phyloP scores from a whole-genome alignment of 2,888 invertebrate species.

The Diloba caeruleocephala region DNA sequence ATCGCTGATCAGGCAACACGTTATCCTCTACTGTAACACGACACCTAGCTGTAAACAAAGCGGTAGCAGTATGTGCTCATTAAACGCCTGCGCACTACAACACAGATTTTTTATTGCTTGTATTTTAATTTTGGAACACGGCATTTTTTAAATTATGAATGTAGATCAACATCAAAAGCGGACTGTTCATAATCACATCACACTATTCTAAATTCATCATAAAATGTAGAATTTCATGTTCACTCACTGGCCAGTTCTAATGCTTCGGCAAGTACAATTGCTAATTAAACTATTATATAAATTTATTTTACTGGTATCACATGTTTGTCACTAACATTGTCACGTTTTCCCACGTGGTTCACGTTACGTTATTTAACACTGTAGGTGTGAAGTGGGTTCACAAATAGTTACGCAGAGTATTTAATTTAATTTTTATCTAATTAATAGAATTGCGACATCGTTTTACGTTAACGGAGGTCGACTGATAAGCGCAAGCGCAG shows the following conservation, averaged over 20 bases:
- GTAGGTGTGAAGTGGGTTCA: conserved; percentile 28
- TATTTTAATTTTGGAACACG: conserved; percentile 29
- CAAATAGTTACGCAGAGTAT: conserved; percentile 32
- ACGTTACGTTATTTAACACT: conserved; percentile 31
- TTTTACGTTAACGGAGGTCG: conserved; percentile 70
- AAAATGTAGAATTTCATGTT: neutral
- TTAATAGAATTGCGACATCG: conserved; percentile 42
- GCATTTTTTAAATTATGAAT: conserved; percentile 3
- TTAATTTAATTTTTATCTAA: conserved; percentile 48
- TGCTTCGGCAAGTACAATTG: conserved; percentile 11
- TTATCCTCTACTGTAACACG: conserved; percentile 71
- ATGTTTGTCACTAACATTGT: conserved; percentile 35
- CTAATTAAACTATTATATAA: conserved; percentile 28
- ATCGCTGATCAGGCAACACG: conserved; percentile 60
- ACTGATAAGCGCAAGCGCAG: conserved; percentile 77
- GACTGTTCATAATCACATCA: conserved; percentile 2
- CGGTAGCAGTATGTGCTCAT: conserved; percentile 61
- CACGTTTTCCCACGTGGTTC: conserved; percentile 43
- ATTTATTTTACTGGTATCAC: conserved; percentile 37
- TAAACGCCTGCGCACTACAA: conserved; percentile 62
- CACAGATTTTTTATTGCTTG: conserved; percentile 30
- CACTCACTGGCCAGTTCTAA: neutral
- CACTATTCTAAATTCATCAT: neutral
- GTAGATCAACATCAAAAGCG: neutral
- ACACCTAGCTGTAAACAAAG: conserved; percentile 70